Conservation (phyloP, 2,797 vertebrate species). For the Micrastur ruficollis region DNA sequence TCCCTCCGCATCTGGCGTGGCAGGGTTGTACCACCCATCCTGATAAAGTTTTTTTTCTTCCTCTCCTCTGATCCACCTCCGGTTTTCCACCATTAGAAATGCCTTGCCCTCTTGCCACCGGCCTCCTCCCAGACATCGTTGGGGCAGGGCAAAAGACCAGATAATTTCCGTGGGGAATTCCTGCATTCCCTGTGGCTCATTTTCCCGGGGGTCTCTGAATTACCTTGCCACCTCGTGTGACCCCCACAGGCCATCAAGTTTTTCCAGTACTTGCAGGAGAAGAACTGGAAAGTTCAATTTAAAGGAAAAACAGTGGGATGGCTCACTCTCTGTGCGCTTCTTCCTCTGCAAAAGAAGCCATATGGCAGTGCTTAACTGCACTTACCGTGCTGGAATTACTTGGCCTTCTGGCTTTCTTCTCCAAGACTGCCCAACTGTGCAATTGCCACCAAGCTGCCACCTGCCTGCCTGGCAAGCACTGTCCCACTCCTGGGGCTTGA, state of each 20-base stretch:
- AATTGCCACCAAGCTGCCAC: not conserved
- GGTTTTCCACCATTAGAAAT: not conserved
- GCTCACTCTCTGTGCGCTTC: not conserved
- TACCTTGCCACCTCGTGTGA: not conserved
- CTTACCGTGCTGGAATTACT: not conserved
- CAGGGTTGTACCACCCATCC: not conserved
- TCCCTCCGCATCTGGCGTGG: too few species aligned
- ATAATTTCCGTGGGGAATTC: not conserved
- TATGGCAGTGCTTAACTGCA: not conserved
- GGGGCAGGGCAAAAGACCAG: not conserved
- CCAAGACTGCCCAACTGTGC: not conserved
- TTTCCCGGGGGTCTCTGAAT: not conserved
- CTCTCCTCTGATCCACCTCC: not conserved
- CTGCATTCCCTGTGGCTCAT: not conserved
- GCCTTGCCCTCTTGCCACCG: not conserved
- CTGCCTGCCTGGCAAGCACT: not conserved
- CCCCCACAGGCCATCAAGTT: too few species aligned
- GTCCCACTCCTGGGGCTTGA: not conserved
- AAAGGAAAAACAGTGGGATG: not conserved
- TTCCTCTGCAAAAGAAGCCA: not conserved
- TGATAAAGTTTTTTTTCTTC: not conserved
- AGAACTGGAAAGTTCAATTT: not conserved
- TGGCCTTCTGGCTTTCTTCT: not conserved
- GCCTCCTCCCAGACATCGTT: not conserved
- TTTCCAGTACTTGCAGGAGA: not conserved